Evolutionary conservation across 2,797 vertebrate genomes (phyloP).

Genomic region (Emydoidea blandingii): DNA sequence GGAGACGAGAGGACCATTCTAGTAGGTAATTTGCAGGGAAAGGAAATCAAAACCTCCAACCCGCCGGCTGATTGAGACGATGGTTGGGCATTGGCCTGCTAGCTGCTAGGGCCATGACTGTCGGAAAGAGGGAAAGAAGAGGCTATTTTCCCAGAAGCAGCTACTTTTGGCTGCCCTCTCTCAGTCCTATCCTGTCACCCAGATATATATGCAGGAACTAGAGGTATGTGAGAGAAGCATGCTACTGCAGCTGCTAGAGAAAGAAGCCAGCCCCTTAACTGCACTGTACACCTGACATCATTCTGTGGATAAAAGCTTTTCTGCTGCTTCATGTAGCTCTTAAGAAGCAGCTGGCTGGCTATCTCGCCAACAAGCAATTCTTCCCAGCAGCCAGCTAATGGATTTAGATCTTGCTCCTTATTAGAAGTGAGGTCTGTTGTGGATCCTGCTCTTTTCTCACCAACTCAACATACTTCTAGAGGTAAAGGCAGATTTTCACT

Average conservation of each 20-base stretch:
- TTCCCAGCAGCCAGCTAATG: background rate
- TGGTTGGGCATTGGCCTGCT: background rate
- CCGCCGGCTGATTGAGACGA: background rate
- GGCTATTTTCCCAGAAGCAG: conserved; percentile 1
- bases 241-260: background rate
- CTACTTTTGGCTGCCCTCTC: conserved; percentile 21
- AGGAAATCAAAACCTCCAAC: background rate
- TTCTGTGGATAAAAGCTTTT: conserved; percentile 23
- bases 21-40: background rate
- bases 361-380: background rate
- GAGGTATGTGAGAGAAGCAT: background rate
- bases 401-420: background rate
- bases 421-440: background rate
- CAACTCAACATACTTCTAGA: background rate
- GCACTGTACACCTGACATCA: background rate
- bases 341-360: background rate
- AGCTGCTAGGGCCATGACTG: background rate
- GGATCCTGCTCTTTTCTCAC: background rate
- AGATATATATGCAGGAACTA: background rate
- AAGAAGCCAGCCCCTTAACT: background rate
- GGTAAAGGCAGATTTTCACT: conserved; percentile 23
- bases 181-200: background rate
- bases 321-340: conserved; percentile 1
- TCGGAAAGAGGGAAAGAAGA: background rate
- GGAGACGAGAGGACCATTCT: background rate